These are phyloP conservation scores for Amia ocellicauda DNA, from an alignment of 2,113 vertebrate species.

Conservation along the genomic window DNA sequence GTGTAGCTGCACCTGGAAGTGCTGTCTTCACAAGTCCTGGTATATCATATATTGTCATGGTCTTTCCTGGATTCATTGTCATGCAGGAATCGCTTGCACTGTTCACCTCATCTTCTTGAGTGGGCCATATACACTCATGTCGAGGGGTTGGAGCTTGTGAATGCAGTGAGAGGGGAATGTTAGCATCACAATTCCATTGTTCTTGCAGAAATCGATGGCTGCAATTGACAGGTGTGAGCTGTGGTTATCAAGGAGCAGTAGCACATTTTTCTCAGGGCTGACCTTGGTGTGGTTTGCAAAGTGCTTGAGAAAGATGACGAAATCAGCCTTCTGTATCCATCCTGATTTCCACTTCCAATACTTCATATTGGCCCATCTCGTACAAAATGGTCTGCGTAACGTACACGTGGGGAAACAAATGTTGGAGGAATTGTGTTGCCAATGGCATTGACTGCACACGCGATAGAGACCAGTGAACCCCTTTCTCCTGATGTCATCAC, in stretches of 20 bases:
- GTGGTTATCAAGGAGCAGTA: slow-evolving; percentile 8
- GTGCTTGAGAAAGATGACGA: not conserved
- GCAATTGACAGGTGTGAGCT: not conserved
- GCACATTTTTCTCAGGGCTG: not conserved
- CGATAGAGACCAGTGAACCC: slow-evolving; percentile 4
- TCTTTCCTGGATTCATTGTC: not conserved
- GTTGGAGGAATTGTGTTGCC: slow-evolving; percentile 7
- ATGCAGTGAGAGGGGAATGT: not conserved
- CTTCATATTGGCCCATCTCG: not conserved
- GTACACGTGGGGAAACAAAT: not conserved
- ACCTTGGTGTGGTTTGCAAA: not conserved
- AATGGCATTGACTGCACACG: not conserved
- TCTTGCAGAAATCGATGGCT: not conserved
- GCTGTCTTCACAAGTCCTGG: too few species aligned
- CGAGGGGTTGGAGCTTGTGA: not conserved
- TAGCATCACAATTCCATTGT: not conserved
- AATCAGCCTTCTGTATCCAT: slow-evolving; percentile 8
- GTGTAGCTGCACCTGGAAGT: too few species aligned
- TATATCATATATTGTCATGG: not conserved
- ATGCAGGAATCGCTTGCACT: not conserved
- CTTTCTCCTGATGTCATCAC: slow-evolving; percentile 6
- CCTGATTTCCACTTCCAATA: slow-evolving; percentile 2
- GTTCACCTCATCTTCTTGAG: not conserved
- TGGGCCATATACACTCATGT: not conserved
- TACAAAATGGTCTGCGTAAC: slow-evolving; percentile 3